Conservation (phyloP, 2,113 vertebrate species). For the Oxygymnocypris stewartii region DNA sequence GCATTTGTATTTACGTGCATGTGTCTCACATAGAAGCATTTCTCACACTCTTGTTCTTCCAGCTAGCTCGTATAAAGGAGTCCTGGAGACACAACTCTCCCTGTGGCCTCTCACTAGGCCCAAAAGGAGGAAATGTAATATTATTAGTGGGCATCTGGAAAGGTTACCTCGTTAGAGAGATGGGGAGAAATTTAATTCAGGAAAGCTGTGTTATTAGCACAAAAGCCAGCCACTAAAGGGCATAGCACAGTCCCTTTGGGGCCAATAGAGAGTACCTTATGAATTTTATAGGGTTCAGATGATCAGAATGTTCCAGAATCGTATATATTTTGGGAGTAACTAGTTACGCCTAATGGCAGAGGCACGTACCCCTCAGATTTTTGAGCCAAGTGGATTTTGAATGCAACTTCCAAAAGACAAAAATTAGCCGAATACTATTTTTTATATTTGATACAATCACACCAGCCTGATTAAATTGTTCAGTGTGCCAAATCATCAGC, state of each 20-base stretch:
- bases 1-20: constrained; percentile 4
- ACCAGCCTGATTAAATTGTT: no score
- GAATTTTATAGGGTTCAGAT: constrained; percentile 49
- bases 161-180: constrained; percentile 61
- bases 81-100: constrained; percentile 3
- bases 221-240: constrained; percentile 55
- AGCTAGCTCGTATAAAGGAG: constrained; percentile 47
- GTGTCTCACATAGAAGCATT: constrained; percentile 21
- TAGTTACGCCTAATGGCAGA: not conserved
- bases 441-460: no score
- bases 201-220: constrained; percentile 53
- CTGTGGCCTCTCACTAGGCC: constrained; percentile 20
- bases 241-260: constrained; percentile 43
- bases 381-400: no score
- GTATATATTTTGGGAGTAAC: not conserved
- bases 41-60: not conserved
- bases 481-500: no score
- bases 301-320: constrained; percentile 37
- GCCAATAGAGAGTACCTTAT: constrained; percentile 33
- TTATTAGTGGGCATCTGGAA: constrained; percentile 62
- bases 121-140: constrained; percentile 56
- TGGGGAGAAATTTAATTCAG: constrained; percentile 55
- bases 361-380: no score
- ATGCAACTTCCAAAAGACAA: no score
- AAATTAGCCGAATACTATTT: no score